Evolutionary conservation across 2,888 invertebrate genomes (phyloP), one percentile per base, ranked within the genome.

Genomic region (Mechanitis messenoides): DNA sequence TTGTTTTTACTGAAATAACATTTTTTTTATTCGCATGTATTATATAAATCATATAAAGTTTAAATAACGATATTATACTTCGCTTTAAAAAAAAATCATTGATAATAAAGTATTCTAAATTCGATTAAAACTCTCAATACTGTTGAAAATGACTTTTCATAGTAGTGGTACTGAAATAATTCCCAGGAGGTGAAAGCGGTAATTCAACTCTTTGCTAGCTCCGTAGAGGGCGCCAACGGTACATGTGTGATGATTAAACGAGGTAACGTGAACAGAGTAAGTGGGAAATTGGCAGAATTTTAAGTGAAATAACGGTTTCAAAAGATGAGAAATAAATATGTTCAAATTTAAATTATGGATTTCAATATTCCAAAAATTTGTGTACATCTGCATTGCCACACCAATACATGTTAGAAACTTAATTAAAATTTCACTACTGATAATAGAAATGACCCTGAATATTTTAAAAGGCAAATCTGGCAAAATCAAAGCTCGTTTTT

Each of bases 231-330:
- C 62, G 61, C 59, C 65, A 60, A 59, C 57, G 62, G 46, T 71
- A 70, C 71, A 71, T 70, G 71, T 72, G 71, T 68, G 70, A 73
- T 74, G 72, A 74, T 73, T 72, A 73, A 72, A 72, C 61, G 59
- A 53, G 58, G 45, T 63, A 59, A 72, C 69, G 72, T 73, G 72
- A 68, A 69, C 65, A 55, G 63, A 50, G 66, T 69, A 65, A 68
- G 62, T 58, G 64, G 61, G 65, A 62, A 66, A 68, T 68, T 69
- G 60, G 55, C 62, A 60, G 65, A 66, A 62, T 58, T 59, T 63
- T 61, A 65, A 68, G 61, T 66, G 61, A 65, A 63, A 66, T 63
- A 65, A 65, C 60, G 60, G 65, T 53, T 58, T 63, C 59, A 54
- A 60, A 63, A 64, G 64, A 64, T 59, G 53, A n/a, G 42, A 12